Evolutionary conservation across 2,113 vertebrate genomes (phyloP), one percentile per base, ranked within the genome.

Genomic region (Coreoperca whiteheadi): DNA sequence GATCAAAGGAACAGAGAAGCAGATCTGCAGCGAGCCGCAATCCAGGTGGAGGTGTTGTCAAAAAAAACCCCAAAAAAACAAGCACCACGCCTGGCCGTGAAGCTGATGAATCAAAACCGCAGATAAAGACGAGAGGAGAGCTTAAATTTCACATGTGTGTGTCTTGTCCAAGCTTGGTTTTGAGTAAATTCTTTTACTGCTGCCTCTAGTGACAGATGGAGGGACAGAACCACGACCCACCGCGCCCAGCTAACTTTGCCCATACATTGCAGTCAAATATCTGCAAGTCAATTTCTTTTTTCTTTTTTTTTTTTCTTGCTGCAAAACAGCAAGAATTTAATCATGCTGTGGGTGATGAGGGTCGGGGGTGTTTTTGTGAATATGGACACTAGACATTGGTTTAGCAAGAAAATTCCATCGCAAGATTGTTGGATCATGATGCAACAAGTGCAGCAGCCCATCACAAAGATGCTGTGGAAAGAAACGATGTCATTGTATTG

Each of bases 81-180:
- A 21, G 20, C 21, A 15, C 2, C 21, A 7, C 0, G 28, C 53
- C 41, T 4, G 8, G 21, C 12, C 0, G 1, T 25, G n/a, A 3
- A 4, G 50, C 50, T 23, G 23, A 39, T 30, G 48, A 9, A 48
- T 41, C 59, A 20, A 50, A 50, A 69, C 63, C 12, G 18, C 48
- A 8, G 12, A 63, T 20, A 10, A 25, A 68, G n/a, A n/a, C n/a
- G n/a, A 56, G 54, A 23, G 53, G 41, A 50, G 30, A 48, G 16
- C 16, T 48, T 48, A 48, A 4, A 48, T 18, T 48, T 6, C 46
- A 48, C 15, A 4, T 48, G 5, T 18, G 16, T 48, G 46, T 6
- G 46, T 15, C 15, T 48, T 48, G 46, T 46, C 43, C 43, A 46
- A 16, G 14, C 43, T 46, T 46, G 14, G 2, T 46, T 46, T 46